Conservation (phyloP, 1,140 invertebrate genomes). For the Lanistes nyassanus region DNA sequence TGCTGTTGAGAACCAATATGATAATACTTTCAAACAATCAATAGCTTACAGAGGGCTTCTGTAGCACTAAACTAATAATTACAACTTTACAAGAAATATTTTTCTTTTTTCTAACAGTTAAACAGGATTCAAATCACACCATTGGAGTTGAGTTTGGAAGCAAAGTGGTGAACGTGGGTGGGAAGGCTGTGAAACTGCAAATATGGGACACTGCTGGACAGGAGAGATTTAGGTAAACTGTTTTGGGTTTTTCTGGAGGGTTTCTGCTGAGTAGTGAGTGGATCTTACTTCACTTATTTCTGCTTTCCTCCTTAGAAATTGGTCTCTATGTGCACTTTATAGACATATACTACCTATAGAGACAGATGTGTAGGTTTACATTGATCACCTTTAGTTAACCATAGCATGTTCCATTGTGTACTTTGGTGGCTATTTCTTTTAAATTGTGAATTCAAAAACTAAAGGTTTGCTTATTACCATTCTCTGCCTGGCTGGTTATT, state of each 20-base stretch:
- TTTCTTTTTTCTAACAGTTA: slow-evolving; percentile 64
- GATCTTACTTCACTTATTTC: neutral
- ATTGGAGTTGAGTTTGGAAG: slow-evolving; percentile 70
- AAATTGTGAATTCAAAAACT: no score
- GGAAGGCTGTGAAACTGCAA: slow-evolving; percentile 89
- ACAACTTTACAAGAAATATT: neutral
- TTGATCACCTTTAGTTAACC: no score
- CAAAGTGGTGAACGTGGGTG: slow-evolving; percentile 90
- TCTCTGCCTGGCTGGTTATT: no score
- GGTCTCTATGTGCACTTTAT: no score
- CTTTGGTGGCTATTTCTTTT: no score
- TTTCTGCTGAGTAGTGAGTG: no score
- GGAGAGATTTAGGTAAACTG: slow-evolving; percentile 68
- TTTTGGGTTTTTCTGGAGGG: neutral
- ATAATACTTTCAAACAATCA: no score
- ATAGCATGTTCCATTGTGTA: no score
- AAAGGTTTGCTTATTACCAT: no score
- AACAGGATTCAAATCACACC: slow-evolving; percentile 83
- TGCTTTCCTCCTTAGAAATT: neutral
- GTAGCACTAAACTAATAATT: neutral
- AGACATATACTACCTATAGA: no score
- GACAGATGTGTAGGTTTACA: neutral
- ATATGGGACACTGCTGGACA: slow-evolving; percentile 72
- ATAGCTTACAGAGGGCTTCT: no score
- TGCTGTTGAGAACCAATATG: no score